Conservation (phyloP, 2,797 vertebrate species). For the Borostomias antarcticus region DNA sequence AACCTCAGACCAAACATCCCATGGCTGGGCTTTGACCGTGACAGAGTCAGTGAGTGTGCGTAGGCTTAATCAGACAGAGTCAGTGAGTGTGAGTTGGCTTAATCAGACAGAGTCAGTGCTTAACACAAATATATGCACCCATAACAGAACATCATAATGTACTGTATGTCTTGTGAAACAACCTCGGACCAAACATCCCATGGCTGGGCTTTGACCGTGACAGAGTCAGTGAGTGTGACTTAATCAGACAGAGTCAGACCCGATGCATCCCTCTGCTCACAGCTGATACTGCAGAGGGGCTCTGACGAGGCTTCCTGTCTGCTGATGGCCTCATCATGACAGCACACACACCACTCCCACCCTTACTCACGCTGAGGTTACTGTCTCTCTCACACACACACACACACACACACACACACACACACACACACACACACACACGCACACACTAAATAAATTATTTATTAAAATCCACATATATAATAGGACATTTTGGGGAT, state of each 20-base stretch:
- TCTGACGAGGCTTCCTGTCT: background rate
- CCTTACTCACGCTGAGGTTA: background rate
- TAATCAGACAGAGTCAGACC: background rate
- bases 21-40: constrained; percentile 11
- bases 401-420: background rate
- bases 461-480: no score
- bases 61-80: background rate
- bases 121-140: no score
- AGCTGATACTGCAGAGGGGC: background rate
- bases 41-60: constrained; percentile 5
- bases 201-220: constrained; percentile 11
- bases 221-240: constrained; percentile 3
- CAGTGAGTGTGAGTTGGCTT: background rate
- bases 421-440: constrained; percentile 4
- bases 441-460: no score
- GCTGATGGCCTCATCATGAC: background rate
- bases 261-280: background rate
- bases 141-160: background rate
- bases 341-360: background rate
- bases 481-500: no score
- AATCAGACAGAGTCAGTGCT: background rate
- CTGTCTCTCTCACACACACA: background rate
- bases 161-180: background rate
- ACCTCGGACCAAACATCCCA: background rate
- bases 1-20: background rate